A percentile compares a stretch with the other conserved stretches of the same genome.
Evolutionary conservation across 1,140 invertebrate genomes (phyloP).

Genomic region (Scaptomyza montana): DNA sequence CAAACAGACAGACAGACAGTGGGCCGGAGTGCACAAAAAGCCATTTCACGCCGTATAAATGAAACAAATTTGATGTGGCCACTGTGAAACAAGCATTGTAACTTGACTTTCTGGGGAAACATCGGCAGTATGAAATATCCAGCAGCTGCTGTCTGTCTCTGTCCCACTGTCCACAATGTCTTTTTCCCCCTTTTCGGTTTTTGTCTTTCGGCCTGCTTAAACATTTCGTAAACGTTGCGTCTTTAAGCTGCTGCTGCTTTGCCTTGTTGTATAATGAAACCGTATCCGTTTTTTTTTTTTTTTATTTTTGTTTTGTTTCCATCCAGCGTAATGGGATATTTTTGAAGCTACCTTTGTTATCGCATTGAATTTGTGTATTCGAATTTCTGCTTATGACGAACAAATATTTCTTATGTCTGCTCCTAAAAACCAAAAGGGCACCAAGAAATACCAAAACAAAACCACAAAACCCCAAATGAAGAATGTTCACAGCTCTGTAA

Average conservation of each 20-base stretch:
- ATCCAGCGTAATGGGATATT: constrained; percentile 71
- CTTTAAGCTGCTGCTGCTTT: constrained; percentile 10
- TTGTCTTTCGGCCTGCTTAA: constrained; percentile 15
- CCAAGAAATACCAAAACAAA: constrained; percentile 30
- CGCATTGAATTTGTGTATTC: constrained; percentile 41
- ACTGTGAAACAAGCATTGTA: constrained; percentile 45
- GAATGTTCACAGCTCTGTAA: constrained; percentile 63
- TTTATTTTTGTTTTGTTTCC: background rate
- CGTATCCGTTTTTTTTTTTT: constrained; percentile 36
- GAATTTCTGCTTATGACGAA: constrained; percentile 75
- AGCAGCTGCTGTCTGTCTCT: background rate
- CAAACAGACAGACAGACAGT: background rate
- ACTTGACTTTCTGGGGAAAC: constrained; percentile 48
- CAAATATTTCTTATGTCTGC: constrained; percentile 54
- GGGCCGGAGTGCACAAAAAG: constrained; percentile 47
- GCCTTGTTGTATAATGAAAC: constrained; percentile 67
- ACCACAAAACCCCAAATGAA: constrained; percentile 26
- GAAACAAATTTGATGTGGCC: constrained; percentile 80
- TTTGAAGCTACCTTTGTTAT: constrained; percentile 44
- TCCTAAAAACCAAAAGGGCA: constrained; percentile 1
- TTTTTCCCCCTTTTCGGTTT: background rate
- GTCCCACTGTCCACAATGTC: background rate
- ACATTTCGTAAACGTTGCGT: constrained; percentile 51
- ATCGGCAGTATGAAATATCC: constrained; percentile 27
- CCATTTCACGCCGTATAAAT: constrained; percentile 77